Percentiles rank a stretch among this genome's conserved stretches.
Conservation (phyloP, 2,113 vertebrate genomes). For the Macrotis lagotis region DNA sequence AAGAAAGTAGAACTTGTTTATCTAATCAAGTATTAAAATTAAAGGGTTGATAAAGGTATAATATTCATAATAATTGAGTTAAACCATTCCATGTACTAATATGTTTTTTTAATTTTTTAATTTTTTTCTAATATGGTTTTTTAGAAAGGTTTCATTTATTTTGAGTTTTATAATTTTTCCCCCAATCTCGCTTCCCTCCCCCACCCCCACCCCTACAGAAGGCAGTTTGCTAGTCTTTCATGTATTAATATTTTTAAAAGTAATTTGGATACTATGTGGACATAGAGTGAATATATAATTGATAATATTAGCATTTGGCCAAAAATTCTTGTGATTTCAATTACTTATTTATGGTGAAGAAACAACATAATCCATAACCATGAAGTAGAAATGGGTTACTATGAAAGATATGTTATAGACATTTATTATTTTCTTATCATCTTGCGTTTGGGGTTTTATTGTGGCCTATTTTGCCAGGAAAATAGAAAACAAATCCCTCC, state of each 20-base stretch:
- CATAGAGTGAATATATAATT: not conserved
- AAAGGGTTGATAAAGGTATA: not conserved
- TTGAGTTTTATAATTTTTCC: too few species aligned
- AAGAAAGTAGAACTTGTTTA: too few species aligned
- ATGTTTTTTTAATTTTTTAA: not conserved
- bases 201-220: too few species aligned
- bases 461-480: constrained; percentile 47
- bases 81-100: constrained; percentile 11
- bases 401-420: constrained; percentile 23
- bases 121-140: too few species aligned
- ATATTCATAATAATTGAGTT: constrained; percentile 15
- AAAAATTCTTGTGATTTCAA: constrained; percentile 60
- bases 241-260: not conserved
- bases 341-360: constrained; percentile 54
- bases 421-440: constrained; percentile 66
- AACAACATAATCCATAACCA: constrained; percentile 37
- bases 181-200: too few species aligned
- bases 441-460: constrained; percentile 20
- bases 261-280: not conserved
- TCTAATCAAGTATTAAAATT: not conserved
- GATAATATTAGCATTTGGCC: constrained; percentile 16
- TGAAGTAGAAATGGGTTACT: constrained; percentile 54
- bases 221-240: too few species aligned
- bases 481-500: constrained; percentile 57
- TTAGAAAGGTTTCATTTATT: too few species aligned